Conservation (phyloP, 2,888 invertebrate species). For the Papilio demoleus region DNA sequence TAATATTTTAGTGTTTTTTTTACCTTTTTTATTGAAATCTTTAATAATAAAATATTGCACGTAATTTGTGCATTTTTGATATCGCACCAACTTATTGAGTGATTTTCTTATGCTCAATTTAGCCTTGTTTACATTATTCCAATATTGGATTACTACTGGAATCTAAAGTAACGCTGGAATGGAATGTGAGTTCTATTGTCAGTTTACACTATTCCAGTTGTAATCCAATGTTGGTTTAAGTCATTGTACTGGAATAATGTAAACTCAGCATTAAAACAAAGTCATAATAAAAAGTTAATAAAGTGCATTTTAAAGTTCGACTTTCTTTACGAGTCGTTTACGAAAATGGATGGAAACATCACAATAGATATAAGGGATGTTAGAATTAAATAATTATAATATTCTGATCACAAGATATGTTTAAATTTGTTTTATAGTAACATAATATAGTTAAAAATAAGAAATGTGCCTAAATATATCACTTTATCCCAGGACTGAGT, state of each 20-base stretch:
- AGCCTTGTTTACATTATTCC: background rate
- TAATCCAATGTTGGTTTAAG: background rate
- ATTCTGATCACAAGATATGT: conserved; percentile 19
- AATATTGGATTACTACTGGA: background rate
- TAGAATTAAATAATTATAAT: conserved; percentile 7
- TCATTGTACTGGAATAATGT: background rate
- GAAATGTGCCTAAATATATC: conserved; percentile 36
- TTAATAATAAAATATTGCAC: background rate
- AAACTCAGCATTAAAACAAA: background rate
- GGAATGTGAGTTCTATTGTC: background rate
- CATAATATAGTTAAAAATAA: conserved; percentile 38
- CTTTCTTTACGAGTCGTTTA: background rate
- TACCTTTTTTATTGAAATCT: conserved; percentile 2
- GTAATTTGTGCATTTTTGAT: conserved; percentile 46
- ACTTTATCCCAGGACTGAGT: conserved; percentile 52
- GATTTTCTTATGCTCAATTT: conserved; percentile 36
- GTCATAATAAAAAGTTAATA: conserved; percentile 5
- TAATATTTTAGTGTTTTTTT: conserved; percentile 43
- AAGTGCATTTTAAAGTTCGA: background rate
- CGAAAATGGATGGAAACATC: background rate
- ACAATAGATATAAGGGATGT: conserved; percentile 10
- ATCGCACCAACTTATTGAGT: conserved; percentile 22
- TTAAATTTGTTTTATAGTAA: conserved; percentile 16
- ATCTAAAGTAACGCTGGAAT: background rate
- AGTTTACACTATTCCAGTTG: no score